Percentiles rank a stretch among this genome's conserved stretches.
These are phyloP conservation scores for Oryzias sinensis DNA, from an alignment of 2,797 vertebrate genomes.

Conservation along the genomic window DNA sequence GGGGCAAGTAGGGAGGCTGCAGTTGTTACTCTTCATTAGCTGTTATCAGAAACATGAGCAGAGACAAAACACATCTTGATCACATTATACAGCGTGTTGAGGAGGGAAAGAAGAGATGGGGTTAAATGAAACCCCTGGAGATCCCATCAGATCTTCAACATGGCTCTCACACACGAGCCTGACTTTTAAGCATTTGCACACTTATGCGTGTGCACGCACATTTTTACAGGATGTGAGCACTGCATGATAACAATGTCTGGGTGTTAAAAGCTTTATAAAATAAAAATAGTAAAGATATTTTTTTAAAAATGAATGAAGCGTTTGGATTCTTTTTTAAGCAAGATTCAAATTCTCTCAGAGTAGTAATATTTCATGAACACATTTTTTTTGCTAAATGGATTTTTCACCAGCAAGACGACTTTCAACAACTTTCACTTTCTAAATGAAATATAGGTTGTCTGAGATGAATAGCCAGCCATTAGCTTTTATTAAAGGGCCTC, in stretches of 20 bases:
- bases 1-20: conserved; percentile 26
- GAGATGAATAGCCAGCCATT: no score
- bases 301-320: background rate
- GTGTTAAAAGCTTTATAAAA: background rate
- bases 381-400: no score
- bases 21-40: conserved; percentile 58
- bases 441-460: no score
- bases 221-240: conserved; percentile 2
- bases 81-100: conserved; percentile 17
- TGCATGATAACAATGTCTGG: conserved; percentile 14
- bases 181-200: conserved; percentile 11
- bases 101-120: conserved; percentile 10
- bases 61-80: conserved; percentile 52
- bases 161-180: conserved; percentile 5
- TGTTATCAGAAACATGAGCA: conserved; percentile 56
- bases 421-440: no score
- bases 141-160: conserved; percentile 26
- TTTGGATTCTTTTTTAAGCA: no score
- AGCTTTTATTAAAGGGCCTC: no score
- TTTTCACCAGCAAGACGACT: no score
- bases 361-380: no score
- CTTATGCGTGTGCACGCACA: conserved; percentile 6
- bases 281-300: background rate
- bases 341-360: no score
- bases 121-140: conserved; percentile 26